Evolutionary conservation across 2,888 invertebrate species (phyloP).

Genomic region (Conchocele bisecta): DNA sequence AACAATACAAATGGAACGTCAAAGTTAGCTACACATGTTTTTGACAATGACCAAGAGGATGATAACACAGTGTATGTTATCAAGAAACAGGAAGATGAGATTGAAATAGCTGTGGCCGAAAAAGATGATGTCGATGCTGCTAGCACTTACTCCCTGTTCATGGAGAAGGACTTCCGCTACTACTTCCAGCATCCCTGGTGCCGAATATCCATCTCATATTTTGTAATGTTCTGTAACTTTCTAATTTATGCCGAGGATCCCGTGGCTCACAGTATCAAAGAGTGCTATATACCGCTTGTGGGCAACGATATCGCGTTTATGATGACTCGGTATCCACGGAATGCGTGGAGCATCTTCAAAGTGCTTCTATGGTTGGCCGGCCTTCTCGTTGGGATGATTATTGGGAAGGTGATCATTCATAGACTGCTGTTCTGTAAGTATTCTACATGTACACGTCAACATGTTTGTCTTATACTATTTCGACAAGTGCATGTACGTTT

Average conservation of each 20-base stretch:
- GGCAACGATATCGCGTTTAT: conserved; percentile 85
- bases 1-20: no score
- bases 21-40: no score
- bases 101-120: conserved; percentile 45
- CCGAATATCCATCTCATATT: conserved; percentile 83
- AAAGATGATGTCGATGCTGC: conserved; percentile 77
- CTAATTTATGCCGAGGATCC: conserved; percentile 85
- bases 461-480: no score
- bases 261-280: conserved; percentile 84
- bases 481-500: no score
- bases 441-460: background rate
- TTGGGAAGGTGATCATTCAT: conserved; percentile 84
- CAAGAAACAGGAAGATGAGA: conserved; percentile 33
- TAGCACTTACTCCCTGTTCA: conserved; percentile 81
- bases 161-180: conserved; percentile 83
- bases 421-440: conserved; percentile 82
- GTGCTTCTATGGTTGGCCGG: conserved; percentile 83
- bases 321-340: conserved; percentile 83
- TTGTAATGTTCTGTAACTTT: conserved; percentile 84
- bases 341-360: conserved; percentile 80
- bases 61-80: no score
- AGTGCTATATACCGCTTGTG: conserved; percentile 84
- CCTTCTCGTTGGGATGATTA: conserved; percentile 82
- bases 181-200: conserved; percentile 85
- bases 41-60: no score